Evolutionary conservation across 1,140 invertebrate species (phyloP).

Genomic region (Amyelois transitella): DNA sequence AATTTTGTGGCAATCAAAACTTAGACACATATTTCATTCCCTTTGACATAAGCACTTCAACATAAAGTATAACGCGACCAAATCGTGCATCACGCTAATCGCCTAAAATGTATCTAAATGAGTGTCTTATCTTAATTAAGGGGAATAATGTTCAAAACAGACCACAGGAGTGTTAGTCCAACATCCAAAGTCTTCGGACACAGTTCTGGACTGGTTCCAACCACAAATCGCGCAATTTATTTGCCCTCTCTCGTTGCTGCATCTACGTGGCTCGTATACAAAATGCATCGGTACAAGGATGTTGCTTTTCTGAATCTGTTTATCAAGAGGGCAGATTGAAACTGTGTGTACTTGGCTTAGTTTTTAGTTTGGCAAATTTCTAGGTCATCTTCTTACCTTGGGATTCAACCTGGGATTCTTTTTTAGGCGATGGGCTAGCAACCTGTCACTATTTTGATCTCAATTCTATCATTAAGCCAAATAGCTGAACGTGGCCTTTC

Average conservation of each 20-base stretch:
- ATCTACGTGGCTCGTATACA: constrained; percentile 52
- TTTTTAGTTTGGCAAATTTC: too few relatives aligned
- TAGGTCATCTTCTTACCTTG: too few relatives aligned
- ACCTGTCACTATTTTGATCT: too few relatives aligned
- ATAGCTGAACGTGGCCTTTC: too few relatives aligned
- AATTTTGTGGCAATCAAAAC: too few relatives aligned
- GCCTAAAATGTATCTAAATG: not conserved
- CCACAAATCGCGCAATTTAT: constrained; percentile 64
- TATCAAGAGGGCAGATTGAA: too few relatives aligned
- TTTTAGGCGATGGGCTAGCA: too few relatives aligned
- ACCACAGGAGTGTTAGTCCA: not conserved
- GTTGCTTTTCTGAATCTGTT: constrained; percentile 18
- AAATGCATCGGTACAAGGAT: constrained; percentile 28
- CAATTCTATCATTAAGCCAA: too few relatives aligned
- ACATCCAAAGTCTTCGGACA: constrained; percentile 18
- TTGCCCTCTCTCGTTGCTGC: constrained; percentile 57
- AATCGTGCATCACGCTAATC: not conserved
- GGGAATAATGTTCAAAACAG: not conserved
- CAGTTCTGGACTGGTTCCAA: constrained; percentile 56
- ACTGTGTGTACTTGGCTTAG: too few relatives aligned
- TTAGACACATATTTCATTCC: too few relatives aligned
- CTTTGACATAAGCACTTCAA: too few relatives aligned
- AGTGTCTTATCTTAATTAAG: not conserved
- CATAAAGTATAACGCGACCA: not conserved
- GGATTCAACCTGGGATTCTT: too few relatives aligned